phyloP scores from a whole-genome alignment of 2,888 invertebrate genomes.

The Quadroppia sp. region DNA sequence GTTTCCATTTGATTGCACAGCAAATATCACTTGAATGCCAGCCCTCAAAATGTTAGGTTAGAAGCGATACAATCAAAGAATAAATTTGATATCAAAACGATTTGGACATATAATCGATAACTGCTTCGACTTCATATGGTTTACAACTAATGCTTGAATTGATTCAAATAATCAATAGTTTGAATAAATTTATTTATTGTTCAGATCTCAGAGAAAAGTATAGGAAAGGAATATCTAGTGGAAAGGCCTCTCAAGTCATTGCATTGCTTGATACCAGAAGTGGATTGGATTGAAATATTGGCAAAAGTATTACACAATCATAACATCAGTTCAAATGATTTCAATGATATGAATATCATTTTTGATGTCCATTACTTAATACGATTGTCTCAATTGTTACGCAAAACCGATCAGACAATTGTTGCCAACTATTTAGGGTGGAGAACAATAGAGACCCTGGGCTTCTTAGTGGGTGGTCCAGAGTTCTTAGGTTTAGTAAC shows the following conservation, averaged over 20 bases:
- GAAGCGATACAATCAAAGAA: not conserved
- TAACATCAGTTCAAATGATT: conserved; percentile 19
- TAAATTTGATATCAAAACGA: not conserved
- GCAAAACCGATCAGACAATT: conserved; percentile 26
- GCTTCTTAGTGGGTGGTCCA: conserved; percentile 26
- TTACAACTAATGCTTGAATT: not conserved
- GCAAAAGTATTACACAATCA: conserved; percentile 15
- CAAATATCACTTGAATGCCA: too few species aligned
- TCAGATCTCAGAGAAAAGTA: conserved; percentile 39
- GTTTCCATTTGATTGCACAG: too few species aligned
- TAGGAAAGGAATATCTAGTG: conserved; percentile 33
- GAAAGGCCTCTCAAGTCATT: conserved; percentile 27
- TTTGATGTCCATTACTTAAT: conserved; percentile 39
- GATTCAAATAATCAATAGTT: not conserved
- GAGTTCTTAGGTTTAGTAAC: conserved; percentile 38
- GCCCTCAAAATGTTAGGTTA: too few species aligned
- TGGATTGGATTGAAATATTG: conserved; percentile 35
- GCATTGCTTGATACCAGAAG: conserved; percentile 35
- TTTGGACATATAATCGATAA: not conserved
- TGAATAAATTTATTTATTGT: not conserved
- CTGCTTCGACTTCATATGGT: not conserved
- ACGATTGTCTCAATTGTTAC: conserved; percentile 13
- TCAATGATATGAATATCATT: conserved; percentile 13
- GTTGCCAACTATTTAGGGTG: conserved; percentile 41
- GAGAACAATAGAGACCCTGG: conserved; percentile 34